Evolutionary conservation across 2,888 invertebrate species (phyloP).

Genomic region (Lepetodrilus schrolli): DNA sequence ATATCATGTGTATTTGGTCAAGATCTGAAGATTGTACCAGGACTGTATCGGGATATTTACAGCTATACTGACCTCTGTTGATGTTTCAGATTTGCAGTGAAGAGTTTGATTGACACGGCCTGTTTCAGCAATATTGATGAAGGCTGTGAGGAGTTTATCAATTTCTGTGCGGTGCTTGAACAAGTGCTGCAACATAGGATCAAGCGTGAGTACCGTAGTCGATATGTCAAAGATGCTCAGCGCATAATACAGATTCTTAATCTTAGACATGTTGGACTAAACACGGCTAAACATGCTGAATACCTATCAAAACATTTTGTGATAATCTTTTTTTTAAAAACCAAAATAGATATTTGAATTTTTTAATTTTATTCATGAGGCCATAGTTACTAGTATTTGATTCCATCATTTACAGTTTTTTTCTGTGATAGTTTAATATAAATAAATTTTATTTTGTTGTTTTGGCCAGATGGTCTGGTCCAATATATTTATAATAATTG

Average conservation of each 20-base stretch:
- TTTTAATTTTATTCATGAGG: too few species aligned
- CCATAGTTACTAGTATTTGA: too few species aligned
- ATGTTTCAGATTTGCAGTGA: conserved; percentile 60
- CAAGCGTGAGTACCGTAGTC: conserved; percentile 57
- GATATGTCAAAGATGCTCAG: background rate
- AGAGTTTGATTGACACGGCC: conserved; percentile 63
- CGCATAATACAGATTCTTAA: background rate
- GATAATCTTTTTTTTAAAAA: background rate
- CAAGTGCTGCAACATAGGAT: conserved; percentile 61
- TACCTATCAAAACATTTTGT: background rate
- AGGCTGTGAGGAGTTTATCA: conserved; percentile 61
- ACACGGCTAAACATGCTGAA: background rate
- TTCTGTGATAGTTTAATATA: too few species aligned
- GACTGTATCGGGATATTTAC: too few species aligned
- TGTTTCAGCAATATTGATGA: conserved; percentile 61
- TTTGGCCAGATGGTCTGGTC: too few species aligned
- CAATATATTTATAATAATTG: too few species aligned
- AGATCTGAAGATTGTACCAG: too few species aligned
- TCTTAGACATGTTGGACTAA: background rate
- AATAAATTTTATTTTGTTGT: too few species aligned
- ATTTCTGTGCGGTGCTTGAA: conserved; percentile 65
- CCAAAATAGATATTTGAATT: too few species aligned
- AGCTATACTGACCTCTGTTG: too few species aligned
- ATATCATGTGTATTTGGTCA: too few species aligned
- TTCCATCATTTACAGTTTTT: too few species aligned